Conservation (phyloP, 2,113 vertebrate genomes). For the Alosa alosa region DNA sequence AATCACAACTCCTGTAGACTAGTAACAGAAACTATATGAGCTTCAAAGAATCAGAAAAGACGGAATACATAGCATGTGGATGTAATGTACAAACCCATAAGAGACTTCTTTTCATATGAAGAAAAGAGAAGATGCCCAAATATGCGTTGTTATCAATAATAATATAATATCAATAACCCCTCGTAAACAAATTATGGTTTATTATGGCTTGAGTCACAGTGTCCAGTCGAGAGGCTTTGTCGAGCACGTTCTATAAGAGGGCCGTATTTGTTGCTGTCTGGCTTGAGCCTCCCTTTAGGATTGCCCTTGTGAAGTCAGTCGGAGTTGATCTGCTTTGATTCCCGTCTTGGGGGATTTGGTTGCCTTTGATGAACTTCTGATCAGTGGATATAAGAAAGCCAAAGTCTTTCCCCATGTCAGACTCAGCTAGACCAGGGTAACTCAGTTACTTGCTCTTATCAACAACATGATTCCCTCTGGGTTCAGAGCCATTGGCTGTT, state of each 20-base stretch:
- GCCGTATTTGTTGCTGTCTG: background rate
- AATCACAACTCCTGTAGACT: background rate
- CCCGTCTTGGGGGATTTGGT: background rate
- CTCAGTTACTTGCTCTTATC: background rate
- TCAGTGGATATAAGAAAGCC: constrained; percentile 7
- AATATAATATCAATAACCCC: background rate
- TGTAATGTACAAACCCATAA: background rate
- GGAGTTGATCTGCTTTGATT: constrained; percentile 12
- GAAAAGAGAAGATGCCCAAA: background rate
- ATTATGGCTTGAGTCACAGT: background rate
- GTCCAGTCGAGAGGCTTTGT: background rate
- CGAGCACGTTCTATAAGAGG: background rate
- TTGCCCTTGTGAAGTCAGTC: background rate
- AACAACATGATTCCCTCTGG: background rate
- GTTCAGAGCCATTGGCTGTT: background rate
- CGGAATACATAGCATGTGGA: background rate
- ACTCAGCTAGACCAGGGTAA: background rate
- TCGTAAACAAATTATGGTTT: background rate
- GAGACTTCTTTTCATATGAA: background rate
- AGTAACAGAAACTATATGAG: background rate
- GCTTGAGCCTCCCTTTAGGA: background rate
- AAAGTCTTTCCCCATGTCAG: background rate
- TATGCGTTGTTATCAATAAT: background rate
- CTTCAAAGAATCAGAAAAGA: background rate
- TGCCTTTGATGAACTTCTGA: constrained; percentile 5